Base-by-base conservation (phyloP, 2,888 invertebrate species). In the Drosophila conformis region DNA sequence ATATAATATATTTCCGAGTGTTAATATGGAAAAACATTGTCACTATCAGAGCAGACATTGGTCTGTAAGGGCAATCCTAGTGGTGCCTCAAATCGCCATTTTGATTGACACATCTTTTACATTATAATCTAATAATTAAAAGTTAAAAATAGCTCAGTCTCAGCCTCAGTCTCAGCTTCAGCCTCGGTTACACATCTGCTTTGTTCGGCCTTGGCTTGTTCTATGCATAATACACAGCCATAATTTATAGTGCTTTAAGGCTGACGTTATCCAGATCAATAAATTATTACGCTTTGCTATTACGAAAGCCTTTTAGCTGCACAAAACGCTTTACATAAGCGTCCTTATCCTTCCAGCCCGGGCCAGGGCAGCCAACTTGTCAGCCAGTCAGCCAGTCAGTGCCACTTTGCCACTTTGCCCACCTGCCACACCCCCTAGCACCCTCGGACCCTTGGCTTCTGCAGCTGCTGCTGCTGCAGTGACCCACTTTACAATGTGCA, bases 321-420 rank as follows among this genome's bases (percentile, higher is more conserved):
- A 80, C 62, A 77, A 87, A 87, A 82, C 69, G 83, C 78, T 89
- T 87, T 87, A 89, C 84, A 89, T 85, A 85, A 85, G 84, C 73
- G 66, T 70, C 62, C 84, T 89, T 87, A 86, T 78, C 83, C 76
- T 69, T 56, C 8, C 56, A 29, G 68, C 35, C 42, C 65, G 52
- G 31, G 18, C 36, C 38, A 21, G 46, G 25, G 8, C 15, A 56
- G 54, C 27, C 59, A 25, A 18, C 25, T 11, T 25, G 49, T 48
- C 40, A 35, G 38, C 38, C 35, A 49, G 29, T 35, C 48, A 40
- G 40, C 38, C 29, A 49, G 29, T 36, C 49, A 38, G n/a, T 36
- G 46, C 51, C 68, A 59, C 52, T 76, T 82, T 73, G 38, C 52
- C 60, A 33, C 67, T 64, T 48, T 53, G 56, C 51, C 46, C n/a